These are phyloP conservation scores for Alaudala cheleensis DNA, from an alignment of 2,113 vertebrate genomes.

Conservation along the genomic window DNA sequence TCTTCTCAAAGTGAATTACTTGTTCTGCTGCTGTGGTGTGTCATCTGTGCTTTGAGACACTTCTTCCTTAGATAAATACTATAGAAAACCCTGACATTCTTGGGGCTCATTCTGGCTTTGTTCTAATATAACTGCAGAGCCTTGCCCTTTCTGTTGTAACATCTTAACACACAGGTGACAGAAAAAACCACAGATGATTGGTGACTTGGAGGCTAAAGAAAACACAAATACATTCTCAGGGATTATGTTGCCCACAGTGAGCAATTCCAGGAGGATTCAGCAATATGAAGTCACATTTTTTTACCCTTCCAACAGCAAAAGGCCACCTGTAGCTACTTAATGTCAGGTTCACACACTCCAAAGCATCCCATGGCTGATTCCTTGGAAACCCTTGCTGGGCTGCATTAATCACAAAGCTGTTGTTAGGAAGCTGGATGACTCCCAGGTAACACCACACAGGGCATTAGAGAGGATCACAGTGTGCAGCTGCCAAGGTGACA, in stretches of 20 bases:
- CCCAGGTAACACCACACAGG: not conserved
- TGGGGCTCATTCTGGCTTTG: not conserved
- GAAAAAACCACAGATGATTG: not conserved
- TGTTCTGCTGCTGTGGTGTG: not conserved
- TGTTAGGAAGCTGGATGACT: not conserved
- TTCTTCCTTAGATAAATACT: not conserved
- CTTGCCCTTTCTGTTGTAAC: not conserved
- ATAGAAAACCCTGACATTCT: not conserved
- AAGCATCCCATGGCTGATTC: not conserved
- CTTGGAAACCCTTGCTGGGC: not conserved
- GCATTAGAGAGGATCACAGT: not conserved
- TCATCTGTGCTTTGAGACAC: not conserved
- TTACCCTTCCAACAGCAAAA: not conserved
- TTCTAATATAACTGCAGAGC: not conserved
- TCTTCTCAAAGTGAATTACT: not conserved
- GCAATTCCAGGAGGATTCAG: not conserved
- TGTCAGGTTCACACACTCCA: not conserved
- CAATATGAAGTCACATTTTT: not conserved
- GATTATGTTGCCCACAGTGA: not conserved
- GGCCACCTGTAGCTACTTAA: not conserved
- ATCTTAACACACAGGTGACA: not conserved
- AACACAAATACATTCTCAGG: not conserved
- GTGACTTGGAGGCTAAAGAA: not conserved
- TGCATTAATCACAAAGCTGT: constrained; percentile 11
- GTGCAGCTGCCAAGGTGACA: not conserved